Conservation (phyloP, 2,888 invertebrate species). For the Idaea aversata region DNA sequence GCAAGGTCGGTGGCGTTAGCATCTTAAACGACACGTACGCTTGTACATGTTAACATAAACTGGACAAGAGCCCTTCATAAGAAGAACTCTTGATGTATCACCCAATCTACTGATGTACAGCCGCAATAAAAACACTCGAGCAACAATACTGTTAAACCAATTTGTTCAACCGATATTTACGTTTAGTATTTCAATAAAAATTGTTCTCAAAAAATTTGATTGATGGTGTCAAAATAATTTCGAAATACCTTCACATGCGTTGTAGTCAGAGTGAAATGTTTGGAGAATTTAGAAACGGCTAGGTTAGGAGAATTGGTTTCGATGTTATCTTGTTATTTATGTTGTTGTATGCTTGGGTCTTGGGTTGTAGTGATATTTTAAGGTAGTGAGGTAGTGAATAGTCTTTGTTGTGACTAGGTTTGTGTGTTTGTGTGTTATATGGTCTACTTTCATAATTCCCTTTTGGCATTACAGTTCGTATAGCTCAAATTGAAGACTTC, state of each 20-base stretch:
- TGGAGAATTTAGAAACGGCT: neutral
- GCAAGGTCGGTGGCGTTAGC: no score
- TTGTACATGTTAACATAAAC: neutral
- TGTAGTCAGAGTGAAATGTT: neutral
- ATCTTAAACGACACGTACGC: neutral
- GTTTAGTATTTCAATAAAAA: conserved; percentile 1
- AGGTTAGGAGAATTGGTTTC: neutral
- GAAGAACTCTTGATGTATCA: conserved; percentile 1
- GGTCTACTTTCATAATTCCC: no score
- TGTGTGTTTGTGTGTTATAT: no score
- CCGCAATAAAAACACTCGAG: neutral
- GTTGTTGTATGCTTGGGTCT: neutral
- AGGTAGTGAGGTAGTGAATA: neutral
- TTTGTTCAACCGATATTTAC: neutral
- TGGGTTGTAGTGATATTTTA: neutral
- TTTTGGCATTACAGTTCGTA: no score
- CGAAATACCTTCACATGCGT: neutral
- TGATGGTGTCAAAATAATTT: neutral
- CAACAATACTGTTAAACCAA: neutral
- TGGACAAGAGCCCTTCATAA: neutral
- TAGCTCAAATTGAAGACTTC: no score
- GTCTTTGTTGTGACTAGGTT: neutral
- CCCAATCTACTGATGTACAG: neutral
- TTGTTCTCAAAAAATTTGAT: neutral
- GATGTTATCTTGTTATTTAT: neutral